Evolutionary conservation across 2,888 invertebrate species (phyloP), one percentile per base, ranked within the genome.

Genomic region (Drosophila kambysellisi): DNA sequence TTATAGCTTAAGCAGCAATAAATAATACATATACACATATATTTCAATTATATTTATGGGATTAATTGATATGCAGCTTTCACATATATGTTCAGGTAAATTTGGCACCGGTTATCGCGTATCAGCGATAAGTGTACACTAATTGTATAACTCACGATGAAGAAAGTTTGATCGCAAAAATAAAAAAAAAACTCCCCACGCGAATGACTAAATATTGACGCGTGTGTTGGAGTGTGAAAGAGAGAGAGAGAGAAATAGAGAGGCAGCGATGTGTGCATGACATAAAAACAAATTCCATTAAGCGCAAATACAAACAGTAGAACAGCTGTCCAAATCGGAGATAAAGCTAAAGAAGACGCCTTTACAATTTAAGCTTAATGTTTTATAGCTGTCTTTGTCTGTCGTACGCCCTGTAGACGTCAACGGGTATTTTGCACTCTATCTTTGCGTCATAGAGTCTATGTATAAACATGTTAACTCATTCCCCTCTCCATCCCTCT

Each of bases 261-360:
- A 50, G 30, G 7, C 35, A 41, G 17, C 46, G 33, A 39, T 46
- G 15, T 25, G 25, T 46, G 65, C 50, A 46, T 60, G 64, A 54
- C 52, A 30, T 32, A 33, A 67, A 70, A 67, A 52, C 51, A 67
- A 78, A 61, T 52, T 56, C 29, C 48, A 32, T 60, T 54, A 17
- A 65, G 15, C 33, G 58, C 33, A 72, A 66, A 67, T 17, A 66
- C 39, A 65, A 73, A 69, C 48, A 70, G 57, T 46, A 7, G 57
- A 88, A 83, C 88, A 85, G 83, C 86, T 83, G 86, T 88, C 20
- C 53, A 77, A 81, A 76, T 41, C 25, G 54, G 6, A 53, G 51
- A 66, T 82, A 74, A 78, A 43, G 59, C 70, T 25, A 67, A 59
- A 58, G 54, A 54, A 67, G 60, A 70, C 67, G 60, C 50, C 58